Base-by-base conservation (phyloP, 2,888 invertebrate genomes). In the Callyntrura sp. region DNA sequence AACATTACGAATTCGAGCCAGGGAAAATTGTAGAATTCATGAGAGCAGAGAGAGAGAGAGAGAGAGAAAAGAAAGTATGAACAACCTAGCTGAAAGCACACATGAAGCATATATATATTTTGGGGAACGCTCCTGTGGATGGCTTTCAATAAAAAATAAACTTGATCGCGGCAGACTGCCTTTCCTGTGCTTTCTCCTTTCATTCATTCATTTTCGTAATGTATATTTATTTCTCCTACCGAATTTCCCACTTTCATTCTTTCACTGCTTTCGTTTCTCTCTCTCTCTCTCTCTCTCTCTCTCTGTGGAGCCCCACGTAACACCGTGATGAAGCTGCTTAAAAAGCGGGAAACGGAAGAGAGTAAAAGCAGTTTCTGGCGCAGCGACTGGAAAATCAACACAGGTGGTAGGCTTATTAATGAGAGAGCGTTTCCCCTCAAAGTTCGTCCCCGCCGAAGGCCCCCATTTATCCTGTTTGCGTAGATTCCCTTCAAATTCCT, bases 141-240 rank as follows among this genome's bases (percentile, higher is more conserved):
- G 78, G 85, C 78, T 85, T 85, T 78, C 85, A 85, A 17, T 85
- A 48, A 78, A 85, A 85, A 85, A 65, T 78, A 85, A 60, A 78
- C 78, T 78, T 85, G 23, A 78, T 85, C 78, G 35, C 2, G 35
- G 35, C 65, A 20, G 23, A 48, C 17, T 28, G 0, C 5, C 3
- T 73, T 68, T 83, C 35, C 68, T 76, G 85, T 76, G n/a, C 57
- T 4, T 68, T 76, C 76, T 55, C 28, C 25, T 55, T 55, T 20
- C 62, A 60, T 85, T 57, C 43, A 43, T 73, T 84, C 60, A 85
- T 85, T 85, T 76, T 60, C 76, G 62, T 85, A 85, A 68, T 43
- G 17, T 14, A 68, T 17, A 68, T n/a, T 68, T 68, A 68, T 68
- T 60, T 60, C 14, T 35, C 76, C 23, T 45, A 60, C 85, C 60